Evolutionary conservation across 2,888 invertebrate genomes (phyloP), one percentile per base, ranked within the genome.

Genomic region (Rutpela maculata): DNA sequence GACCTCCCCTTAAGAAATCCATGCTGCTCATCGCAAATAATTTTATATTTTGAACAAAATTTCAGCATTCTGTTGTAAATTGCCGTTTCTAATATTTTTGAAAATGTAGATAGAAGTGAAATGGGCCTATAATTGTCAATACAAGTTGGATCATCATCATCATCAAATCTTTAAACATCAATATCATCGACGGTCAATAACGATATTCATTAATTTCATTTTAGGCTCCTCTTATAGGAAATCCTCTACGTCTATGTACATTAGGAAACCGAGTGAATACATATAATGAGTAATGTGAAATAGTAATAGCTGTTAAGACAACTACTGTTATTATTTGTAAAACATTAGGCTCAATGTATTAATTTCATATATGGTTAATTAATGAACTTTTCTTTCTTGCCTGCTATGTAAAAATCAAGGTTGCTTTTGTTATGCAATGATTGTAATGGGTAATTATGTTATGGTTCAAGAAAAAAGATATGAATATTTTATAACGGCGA

Each of bases 401-500:
- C 7, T 43, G 15, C 17, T 68, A 18, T 17, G 31, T 63, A 68
- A 68, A 68, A 50, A 68, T 68, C 67, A 68, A 68, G 67, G 67
- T 55, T 56, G 55, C 26, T 3, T 55, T 68, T 68, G 50, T 68
- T 26, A 68, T 26, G 67, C 56, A 66, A 66, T 12, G 12, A 66
- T 50, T 43, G 50, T 67, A 22, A 26, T n/a, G 56, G 50, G 55
- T 50, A 55, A 18, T 67, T 56, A 67, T 55, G 55, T 56, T 66
- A 50, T 43, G 65, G 18, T 65, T 65, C 6, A 18, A 10, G 59
- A 59, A 22, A 59, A 19, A 22, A 10, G 2, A 43, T 19, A 18
- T 43, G 26, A 65, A 43, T 65, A 65, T 65, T 65, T 17, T 60
- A 71, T 43, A 71, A 62, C 60, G 59, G 70, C 60, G 43, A 71